Base-by-base conservation (phyloP, 2,888 invertebrate genomes). In the Leptinotarsa haldemani region DNA sequence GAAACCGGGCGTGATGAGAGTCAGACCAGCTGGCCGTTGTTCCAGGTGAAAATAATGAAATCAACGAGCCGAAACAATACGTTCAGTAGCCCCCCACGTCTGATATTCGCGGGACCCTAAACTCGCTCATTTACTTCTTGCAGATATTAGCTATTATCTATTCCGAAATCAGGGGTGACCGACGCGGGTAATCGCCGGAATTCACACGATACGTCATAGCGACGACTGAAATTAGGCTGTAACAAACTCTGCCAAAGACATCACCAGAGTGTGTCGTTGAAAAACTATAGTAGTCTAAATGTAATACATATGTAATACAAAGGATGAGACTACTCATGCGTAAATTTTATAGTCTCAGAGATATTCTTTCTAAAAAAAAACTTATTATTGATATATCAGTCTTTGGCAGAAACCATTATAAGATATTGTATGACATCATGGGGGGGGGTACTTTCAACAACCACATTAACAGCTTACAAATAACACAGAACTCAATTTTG, bases 31-130 rank as follows among this genome's bases (percentile, higher is more conserved):
- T 86, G 87, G 84, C 81, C 84, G 73, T 68, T 80, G 77, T 82
- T 86, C 88, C 87, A 87, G 88, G 87, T 87, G 87, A 87, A 87
- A 88, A 88, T 79, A 79, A 79, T 77, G 77, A 79, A 79, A 79
- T 79, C 87, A 88, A 87, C 87, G 87, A 86, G 86, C 86, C 87
- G 87, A 88, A 87, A 87, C 87, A 88, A 85, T 84, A 77, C 80
- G 74, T 75, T 78, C 79, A 74, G 78, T 80, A 77, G 76, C 69
- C 77, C 64, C 73, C 67, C 72, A 69, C 69, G 64, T 69, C 70
- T 69, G 72, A 69, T 74, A 73, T 74, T 77, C 69, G 71, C 71
- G 65, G 67, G 65, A 72, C 70, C 74, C 75, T 75, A 77, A 78
- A 79, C 77, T 79, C 74, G 77, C 78, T 75, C 77, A 76, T 76